Base-by-base conservation (phyloP, 2,113 vertebrate genomes). In the Brachypteracias leptosomus region DNA sequence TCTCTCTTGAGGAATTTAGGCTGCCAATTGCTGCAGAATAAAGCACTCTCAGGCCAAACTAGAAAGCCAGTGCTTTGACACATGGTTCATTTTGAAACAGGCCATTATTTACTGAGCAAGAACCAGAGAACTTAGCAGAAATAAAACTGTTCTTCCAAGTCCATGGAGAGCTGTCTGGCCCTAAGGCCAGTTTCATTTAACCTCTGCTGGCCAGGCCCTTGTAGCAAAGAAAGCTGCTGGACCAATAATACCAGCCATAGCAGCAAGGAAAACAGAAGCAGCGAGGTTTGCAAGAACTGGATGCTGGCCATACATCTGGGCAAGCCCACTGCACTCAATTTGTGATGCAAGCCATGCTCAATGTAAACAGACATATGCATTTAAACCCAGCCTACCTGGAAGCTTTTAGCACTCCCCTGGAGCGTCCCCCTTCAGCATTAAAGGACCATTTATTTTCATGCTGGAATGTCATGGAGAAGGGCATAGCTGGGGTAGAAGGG, bases 261-360 rank as follows among this genome's bases (percentile, higher is more conserved):
- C 54, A 76, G 82, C 38, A 80, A 67, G 68, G 59, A 55, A 93
- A 96, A 94, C 93, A 95, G 95, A 91, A 96, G 93, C 90, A 71
- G 35, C 0, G 3, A 94, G 75, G 73, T 91, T 76, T 93, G 90
- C 70, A 95, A 58, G 68, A 77, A 73, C 93, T 96, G 91, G 93
- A 94, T 90, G 33, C 35, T 0, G 19, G 82, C 93, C 95, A 96
- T 86, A 95, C 92, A 95, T 90, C 92, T 96, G 88, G 85, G 78
- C 79, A 93, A 92, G 63, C 55, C 94, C 72, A 88, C 29, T 73
- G 46, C 85, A 51, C 55, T 42, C 90, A 95, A 19, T 55, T 58
- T 24, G 2, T 79, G 89, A 95, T 89, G 85, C 81, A 89, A 90
- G 68, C 74, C 81, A 29, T 84, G 75, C 57, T 35, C 21, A 28